Evolutionary conservation across 2,888 invertebrate species (phyloP).

Genomic region (Nineta flava): DNA sequence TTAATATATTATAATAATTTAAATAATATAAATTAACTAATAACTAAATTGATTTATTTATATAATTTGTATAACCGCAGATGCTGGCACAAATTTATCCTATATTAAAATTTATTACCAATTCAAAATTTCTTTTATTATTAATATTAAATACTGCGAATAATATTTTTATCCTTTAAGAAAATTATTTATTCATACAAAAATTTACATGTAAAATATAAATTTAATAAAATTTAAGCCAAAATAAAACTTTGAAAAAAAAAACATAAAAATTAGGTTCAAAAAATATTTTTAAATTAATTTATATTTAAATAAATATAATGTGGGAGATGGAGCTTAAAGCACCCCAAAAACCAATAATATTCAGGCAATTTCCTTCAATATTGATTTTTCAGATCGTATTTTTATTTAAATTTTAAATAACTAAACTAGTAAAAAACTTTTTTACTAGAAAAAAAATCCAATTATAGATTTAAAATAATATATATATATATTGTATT

Average conservation of each 20-base stretch:
- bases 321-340: no score
- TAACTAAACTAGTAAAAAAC: no score
- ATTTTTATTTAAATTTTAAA: no score
- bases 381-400: no score
- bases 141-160: conserved; percentile 35
- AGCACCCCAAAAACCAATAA: no score
- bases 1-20: conserved; percentile 26
- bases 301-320: no score
- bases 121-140: conserved; percentile 42
- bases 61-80: conserved; percentile 49
- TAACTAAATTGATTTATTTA: conserved; percentile 35
- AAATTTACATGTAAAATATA: conserved; percentile 41
- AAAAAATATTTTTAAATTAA: no score
- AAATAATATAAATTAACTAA: conserved; percentile 23
- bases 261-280: background rate
- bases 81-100: conserved; percentile 53
- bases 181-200: conserved; percentile 26
- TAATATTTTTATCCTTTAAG: conserved; percentile 27
- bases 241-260: conserved; percentile 30
- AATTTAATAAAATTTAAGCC: conserved; percentile 30
- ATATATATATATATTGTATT: no score
- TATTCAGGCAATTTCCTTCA: no score
- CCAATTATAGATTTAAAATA: no score
- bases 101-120: conserved; percentile 40
- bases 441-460: no score